Base-by-base conservation (phyloP, 2,113 vertebrate species). In the Tauraco erythrolophus region DNA sequence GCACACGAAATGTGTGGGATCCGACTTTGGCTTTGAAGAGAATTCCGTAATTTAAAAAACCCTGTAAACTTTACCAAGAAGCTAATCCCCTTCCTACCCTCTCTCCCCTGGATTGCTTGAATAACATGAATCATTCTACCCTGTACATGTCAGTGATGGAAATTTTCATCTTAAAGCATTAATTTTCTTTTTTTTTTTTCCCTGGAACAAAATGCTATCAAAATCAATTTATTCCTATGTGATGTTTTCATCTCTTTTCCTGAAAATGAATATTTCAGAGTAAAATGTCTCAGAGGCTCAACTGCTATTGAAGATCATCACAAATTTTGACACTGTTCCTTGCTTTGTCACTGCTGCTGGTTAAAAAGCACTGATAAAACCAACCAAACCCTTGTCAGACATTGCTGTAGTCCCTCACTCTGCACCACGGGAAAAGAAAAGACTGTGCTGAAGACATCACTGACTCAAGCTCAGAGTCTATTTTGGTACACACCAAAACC, bases 61-160 rank as follows among this genome's bases (percentile, higher is more conserved):
- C 10, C n/a, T 10, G 8, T 41, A 37, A 68, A 71, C 60, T 82
- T 91, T 61, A 84, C 53, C 28, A 53, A 81, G 88, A 75, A 94
- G 21, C 48, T 88, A 84, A 78, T 70, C 72, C 57, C 14, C 48
- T 75, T 88, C 78, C 35, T 79, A 76, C 10, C 69, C 23, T 86
- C 68, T 77, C 77, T 62, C 58, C 37, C 30, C 64, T 30, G 78
- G 39, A 81, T 28, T 54, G 39, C 37, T 84, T 3, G 7, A 78
- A 84, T 58, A 92, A 70, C 80, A 75, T 62, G 80, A 91, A 92
- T 95, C 76, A 94, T 94, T 89, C 48, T 21, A 58, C 23, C 31
- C 60, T 51, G 21, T 39, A 51, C 21, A 30, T 48, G 60, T 51
- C 87, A 84, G 37, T 74, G 2, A 10, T 66, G 19, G 28, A 84